A percentile compares a stretch with the other conserved stretches of the same genome.
Evolutionary conservation across 2,113 vertebrate species (phyloP).

Genomic region (Bubalus kerabau): DNA sequence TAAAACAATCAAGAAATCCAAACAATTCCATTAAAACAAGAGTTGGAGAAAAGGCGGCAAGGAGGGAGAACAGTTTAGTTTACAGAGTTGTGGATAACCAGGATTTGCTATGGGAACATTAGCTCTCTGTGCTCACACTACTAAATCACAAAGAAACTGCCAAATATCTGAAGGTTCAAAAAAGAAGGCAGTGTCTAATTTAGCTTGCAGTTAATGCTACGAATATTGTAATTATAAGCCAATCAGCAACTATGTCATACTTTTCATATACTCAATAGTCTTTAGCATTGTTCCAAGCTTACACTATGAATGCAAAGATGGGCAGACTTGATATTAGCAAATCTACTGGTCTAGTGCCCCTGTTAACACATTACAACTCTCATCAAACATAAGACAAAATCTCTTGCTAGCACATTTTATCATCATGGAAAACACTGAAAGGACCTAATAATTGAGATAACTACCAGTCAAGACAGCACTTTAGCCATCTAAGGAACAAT

Average conservation of each 20-base stretch:
- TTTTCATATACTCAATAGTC: not conserved
- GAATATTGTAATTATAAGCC: not conserved
- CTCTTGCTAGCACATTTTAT: not conserved
- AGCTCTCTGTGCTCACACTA: not conserved
- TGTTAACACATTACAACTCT: not conserved
- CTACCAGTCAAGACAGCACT: not conserved
- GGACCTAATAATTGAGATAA: not conserved
- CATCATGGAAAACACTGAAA: not conserved
- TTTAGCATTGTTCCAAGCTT: not conserved
- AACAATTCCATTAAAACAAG: constrained; percentile 50
- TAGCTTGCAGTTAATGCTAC: not conserved
- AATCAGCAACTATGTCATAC: not conserved
- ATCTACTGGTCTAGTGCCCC: not conserved
- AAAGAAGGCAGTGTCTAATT: not conserved
- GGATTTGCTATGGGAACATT: not conserved
- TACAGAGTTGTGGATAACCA: not conserved
- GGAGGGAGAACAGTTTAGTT: not conserved
- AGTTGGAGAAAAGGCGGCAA: not conserved
- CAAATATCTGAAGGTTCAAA: not conserved
- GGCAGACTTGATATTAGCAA: not conserved
- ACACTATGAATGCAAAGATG: not conserved
- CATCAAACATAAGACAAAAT: not conserved
- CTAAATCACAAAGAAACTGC: not conserved
- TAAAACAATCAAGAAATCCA: constrained; percentile 55
- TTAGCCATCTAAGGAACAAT: not conserved